These are phyloP conservation scores for Hyperopisus bebe DNA, from an alignment of 2,113 vertebrate genomes.

Conservation along the genomic window DNA sequence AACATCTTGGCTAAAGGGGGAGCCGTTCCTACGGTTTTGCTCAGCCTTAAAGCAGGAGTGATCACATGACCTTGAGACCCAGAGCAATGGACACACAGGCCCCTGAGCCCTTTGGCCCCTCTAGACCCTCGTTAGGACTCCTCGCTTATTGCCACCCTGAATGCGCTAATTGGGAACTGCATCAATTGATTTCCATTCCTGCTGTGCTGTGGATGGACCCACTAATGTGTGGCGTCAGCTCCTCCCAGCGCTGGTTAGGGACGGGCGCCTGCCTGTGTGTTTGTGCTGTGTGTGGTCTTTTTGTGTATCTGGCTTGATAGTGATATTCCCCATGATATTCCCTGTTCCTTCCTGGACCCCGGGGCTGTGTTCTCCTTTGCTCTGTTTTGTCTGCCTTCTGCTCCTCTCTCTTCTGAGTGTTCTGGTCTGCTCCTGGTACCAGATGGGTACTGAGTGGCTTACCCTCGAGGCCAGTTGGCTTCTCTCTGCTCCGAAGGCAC, in stretches of 20 bases:
- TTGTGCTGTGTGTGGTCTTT: neutral
- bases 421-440: neutral
- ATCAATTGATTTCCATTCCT: conserved; percentile 8
- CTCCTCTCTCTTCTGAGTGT: neutral
- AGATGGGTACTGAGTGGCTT: neutral
- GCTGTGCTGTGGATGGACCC: neutral
- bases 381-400: neutral
- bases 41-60: neutral
- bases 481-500: neutral
- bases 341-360: neutral
- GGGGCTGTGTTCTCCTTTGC: neutral
- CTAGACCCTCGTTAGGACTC: neutral
- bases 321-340: neutral
- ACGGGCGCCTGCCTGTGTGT: neutral
- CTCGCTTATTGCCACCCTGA: neutral
- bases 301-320: neutral
- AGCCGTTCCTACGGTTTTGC: neutral
- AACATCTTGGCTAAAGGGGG: neutral
- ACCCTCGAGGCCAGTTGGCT: neutral
- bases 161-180: neutral
- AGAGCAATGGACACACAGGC: neutral
- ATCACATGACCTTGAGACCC: neutral
- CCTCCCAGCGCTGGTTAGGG: neutral
- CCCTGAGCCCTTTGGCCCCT: neutral
- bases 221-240: neutral